Base-by-base conservation (phyloP, 2,797 vertebrate species). In the Yasuhikotakia modesta region DNA sequence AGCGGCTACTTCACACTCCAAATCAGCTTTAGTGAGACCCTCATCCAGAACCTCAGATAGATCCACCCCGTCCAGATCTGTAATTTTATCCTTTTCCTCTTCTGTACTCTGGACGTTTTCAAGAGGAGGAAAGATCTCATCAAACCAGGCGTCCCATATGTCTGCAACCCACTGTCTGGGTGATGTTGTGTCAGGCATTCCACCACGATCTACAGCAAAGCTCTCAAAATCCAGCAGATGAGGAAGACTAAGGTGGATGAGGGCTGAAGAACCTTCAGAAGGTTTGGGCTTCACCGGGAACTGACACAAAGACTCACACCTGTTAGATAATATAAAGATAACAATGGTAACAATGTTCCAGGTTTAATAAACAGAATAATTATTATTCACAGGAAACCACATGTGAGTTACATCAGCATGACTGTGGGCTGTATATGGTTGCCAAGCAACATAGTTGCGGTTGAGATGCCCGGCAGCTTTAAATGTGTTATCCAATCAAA, bases 171-270 rank as follows among this genome's bases (percentile, higher is more conserved):
- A 93, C 32, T 82, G 17, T 2, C 0, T 70, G 85, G 65, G 30
- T 66, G 79, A 61, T 50, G 0, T 64, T 22, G 61, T 65, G 69
- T 86, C 66, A 50, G 83, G 79, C 79, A 90, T 82, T 82, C 80
- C 86, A 79, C 88, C 84, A 10, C 32, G 84, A 17, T 1, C 66
- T 55, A 78, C 1, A 8, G 52, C 12, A 87, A 92, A 90, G 46
- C 79, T 79, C 52, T 91, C 81, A 88, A 91, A 93, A 86, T 91
- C 81, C 82, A 92, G 84, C 2, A 64, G 8, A 5, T 1, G 22
- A 60, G 91, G 91, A 0, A 90, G 81, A 30, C 91, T 93, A 46
- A 74, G 75, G 53, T 81, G 85, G 68, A 75, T 86, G 65, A 52
- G 69, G 22, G 7, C 39, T 35, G 57, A 76, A 73, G 55, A 66